Percentiles rank a stretch among this genome's conserved stretches.
Conservation (phyloP, 2,888 invertebrate genomes). For the Mayetiola destructor region DNA sequence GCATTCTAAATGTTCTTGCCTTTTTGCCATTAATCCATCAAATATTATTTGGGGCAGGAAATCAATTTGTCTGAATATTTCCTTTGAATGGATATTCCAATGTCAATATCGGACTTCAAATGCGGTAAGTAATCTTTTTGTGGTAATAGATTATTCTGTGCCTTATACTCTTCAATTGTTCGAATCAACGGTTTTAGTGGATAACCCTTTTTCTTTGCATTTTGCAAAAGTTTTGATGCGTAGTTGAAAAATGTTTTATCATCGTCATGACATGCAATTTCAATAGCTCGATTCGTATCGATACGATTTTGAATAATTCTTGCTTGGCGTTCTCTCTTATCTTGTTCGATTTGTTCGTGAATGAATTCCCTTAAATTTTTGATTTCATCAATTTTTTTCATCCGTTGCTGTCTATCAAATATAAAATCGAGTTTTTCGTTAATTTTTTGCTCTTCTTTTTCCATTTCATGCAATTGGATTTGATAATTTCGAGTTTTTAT, state of each 20-base stretch:
- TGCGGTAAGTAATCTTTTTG: neutral
- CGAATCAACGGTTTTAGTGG: slow-evolving; percentile 28
- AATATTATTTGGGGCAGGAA: too few relatives aligned
- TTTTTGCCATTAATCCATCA: too few relatives aligned
- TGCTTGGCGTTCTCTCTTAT: neutral
- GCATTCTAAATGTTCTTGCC: too few relatives aligned
- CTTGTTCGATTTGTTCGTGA: neutral
- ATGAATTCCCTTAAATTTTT: neutral
- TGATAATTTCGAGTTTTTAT: neutral
- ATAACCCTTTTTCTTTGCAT: slow-evolving; percentile 26
- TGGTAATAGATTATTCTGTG: neutral
- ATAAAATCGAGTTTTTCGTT: slow-evolving; percentile 1
- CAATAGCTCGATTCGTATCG: neutral
- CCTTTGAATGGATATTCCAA: neutral
- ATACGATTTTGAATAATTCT: neutral
- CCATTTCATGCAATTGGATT: neutral
- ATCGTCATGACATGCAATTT: slow-evolving; percentile 18
- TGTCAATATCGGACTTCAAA: neutral
- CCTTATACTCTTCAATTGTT: slow-evolving; percentile 25
- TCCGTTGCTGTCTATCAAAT: neutral
- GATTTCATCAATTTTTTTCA: neutral
- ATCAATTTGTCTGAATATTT: neutral
- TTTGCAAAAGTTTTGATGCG: slow-evolving; percentile 25
- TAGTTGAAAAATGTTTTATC: slow-evolving; percentile 29
- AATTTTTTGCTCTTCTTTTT: neutral